phyloP scores from a whole-genome alignment of 1,140 invertebrate genomes.

The Apis dorsata region DNA sequence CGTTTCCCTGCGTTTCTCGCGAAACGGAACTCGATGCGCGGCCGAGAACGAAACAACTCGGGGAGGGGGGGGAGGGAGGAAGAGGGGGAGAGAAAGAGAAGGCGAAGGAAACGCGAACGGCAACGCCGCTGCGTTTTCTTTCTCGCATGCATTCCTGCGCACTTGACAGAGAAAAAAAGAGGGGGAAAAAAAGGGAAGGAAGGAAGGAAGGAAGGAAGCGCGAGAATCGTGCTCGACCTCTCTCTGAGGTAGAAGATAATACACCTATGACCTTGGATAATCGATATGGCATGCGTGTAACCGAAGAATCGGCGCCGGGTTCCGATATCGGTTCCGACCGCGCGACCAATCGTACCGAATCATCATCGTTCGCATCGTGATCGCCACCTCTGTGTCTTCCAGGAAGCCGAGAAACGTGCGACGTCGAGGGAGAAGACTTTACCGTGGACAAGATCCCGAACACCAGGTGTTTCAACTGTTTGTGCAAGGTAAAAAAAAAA shows the following conservation, averaged over 20 bases:
- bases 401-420: constrained; percentile 75
- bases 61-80: too few species aligned
- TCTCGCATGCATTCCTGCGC: constrained; percentile 64
- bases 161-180: constrained; percentile 35
- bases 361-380: constrained; percentile 7
- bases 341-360: neutral
- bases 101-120: constrained; percentile 36
- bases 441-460: constrained; percentile 75
- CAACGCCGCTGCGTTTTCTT: constrained; percentile 55
- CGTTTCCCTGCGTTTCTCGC: neutral
- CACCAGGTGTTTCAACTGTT: constrained; percentile 75
- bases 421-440: constrained; percentile 74
- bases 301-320: neutral
- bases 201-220: neutral
- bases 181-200: neutral
- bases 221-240: neutral
- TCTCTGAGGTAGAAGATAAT: neutral
- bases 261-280: neutral
- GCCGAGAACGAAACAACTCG: neutral
- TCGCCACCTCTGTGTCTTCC: constrained; percentile 40
- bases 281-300: neutral
- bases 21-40: neutral
- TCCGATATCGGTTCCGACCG: constrained; percentile 20
- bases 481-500: constrained; percentile 73
- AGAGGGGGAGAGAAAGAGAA: neutral